phyloP scores from a whole-genome alignment of 2,888 invertebrate species.

The Aquatica leii region DNA sequence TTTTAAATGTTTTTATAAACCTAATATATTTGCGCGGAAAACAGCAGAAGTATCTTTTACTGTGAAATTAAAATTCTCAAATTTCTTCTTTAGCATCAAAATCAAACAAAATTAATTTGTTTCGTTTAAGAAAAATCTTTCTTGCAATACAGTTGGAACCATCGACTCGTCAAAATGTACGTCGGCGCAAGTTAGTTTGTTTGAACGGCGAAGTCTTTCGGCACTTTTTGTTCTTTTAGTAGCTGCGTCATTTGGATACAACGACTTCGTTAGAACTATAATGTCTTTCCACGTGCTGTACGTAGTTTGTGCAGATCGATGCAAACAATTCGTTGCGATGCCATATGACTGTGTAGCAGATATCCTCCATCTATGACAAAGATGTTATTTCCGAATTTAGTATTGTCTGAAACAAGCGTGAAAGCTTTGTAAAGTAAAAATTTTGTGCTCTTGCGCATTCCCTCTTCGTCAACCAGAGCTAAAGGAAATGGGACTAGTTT shows the following conservation, averaged over 20 bases:
- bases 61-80: too few species aligned
- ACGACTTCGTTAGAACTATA: too few species aligned
- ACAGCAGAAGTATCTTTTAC: not conserved
- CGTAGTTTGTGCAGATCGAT: too few species aligned
- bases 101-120: too few species aligned
- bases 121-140: too few species aligned
- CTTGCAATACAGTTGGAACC: too few species aligned
- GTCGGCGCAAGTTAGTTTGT: not conserved
- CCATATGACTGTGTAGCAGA: not conserved
- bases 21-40: not conserved
- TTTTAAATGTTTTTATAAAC: not conserved
- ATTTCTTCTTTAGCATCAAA: too few species aligned
- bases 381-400: not conserved
- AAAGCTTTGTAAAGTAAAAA: not conserved
- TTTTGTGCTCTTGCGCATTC: not conserved
- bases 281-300: too few species aligned
- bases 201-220: not conserved
- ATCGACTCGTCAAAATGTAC: not conserved
- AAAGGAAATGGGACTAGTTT: not conserved
- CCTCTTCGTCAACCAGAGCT: too few species aligned
- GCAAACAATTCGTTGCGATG: not conserved
- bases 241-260: not conserved
- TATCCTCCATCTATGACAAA: too few species aligned
- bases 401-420: not conserved
- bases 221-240: not conserved